A percentile compares a stretch with the other conserved stretches of the same genome.
These are phyloP conservation scores for Vannuccia rotundouncinata DNA, from an alignment of 2,888 invertebrate species.

Conservation along the genomic window DNA sequence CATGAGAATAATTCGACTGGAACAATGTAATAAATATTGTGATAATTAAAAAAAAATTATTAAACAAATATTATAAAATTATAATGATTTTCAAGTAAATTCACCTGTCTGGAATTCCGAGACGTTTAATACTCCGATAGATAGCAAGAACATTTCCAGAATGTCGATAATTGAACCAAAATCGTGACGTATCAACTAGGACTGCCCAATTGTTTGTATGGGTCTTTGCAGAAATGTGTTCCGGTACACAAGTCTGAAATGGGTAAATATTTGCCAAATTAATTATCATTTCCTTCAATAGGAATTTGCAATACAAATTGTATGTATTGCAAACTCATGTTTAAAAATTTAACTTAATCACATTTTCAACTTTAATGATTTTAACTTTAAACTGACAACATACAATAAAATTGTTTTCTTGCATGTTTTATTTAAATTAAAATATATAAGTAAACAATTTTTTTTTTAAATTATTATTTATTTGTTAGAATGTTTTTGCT, in stretches of 20 bases:
- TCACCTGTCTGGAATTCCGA: constrained; percentile 87
- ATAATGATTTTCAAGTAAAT: background rate
- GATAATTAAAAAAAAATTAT: background rate
- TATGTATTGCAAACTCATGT: too few relatives aligned
- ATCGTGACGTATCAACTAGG: constrained; percentile 90
- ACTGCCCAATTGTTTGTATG: constrained; percentile 94
- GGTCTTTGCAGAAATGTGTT: background rate
- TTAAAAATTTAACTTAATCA: too few relatives aligned
- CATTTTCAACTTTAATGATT: too few relatives aligned
- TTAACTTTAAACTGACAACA: too few relatives aligned
- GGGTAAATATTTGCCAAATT: too few relatives aligned
- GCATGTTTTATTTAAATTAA: too few relatives aligned
- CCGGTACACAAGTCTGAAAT: background rate
- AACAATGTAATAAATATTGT: background rate
- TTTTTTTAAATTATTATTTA: too few relatives aligned
- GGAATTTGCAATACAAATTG: too few relatives aligned
- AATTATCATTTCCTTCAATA: too few relatives aligned
- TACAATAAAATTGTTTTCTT: too few relatives aligned
- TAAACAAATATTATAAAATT: constrained; percentile 1
- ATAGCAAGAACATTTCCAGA: constrained; percentile 96
- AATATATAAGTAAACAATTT: too few relatives aligned
- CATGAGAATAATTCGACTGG: constrained; percentile 89
- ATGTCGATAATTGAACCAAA: constrained; percentile 99
- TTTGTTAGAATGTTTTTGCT: too few relatives aligned
- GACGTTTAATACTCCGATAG: constrained; percentile 89